These are phyloP conservation scores for Mus minutoides DNA, from an alignment of 2,797 vertebrate genomes.

Conservation along the genomic window DNA sequence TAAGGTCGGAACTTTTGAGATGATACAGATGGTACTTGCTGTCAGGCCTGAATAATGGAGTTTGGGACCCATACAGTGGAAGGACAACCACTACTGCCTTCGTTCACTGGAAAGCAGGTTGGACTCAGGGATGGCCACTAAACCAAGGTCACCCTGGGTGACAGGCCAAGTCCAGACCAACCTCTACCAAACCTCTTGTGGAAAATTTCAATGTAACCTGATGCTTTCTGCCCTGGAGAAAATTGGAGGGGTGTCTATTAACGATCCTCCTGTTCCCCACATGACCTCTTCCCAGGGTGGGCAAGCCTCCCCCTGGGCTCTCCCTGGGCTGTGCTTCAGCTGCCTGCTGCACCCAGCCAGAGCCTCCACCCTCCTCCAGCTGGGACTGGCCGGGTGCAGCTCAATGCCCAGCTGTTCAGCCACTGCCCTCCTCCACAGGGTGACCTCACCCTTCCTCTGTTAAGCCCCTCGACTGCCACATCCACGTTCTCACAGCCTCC, in stretches of 20 bases:
- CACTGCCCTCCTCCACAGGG: not conserved
- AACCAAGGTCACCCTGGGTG: constrained; percentile 52
- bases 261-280: not conserved
- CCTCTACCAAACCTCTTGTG: not conserved
- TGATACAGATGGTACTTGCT: not conserved
- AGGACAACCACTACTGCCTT: not conserved
- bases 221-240: constrained; percentile 25
- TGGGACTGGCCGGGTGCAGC: constrained; percentile 37
- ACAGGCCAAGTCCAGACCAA: not conserved
- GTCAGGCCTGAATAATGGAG: not conserved
- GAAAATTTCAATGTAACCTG: constrained; percentile 36
- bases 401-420: constrained; percentile 20
- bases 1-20: not conserved
- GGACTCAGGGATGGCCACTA: not conserved
- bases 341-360: not conserved
- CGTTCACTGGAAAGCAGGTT: not conserved
- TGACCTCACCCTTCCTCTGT: not conserved
- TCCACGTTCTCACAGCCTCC: not conserved
- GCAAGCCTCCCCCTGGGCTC: constrained; percentile 20
- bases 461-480: constrained; percentile 45
- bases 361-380: constrained; percentile 48
- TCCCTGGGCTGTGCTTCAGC: not conserved
- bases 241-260: not conserved
- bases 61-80: not conserved
- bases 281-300: not conserved